A percentile compares a stretch with the other conserved stretches of the same genome.
Conservation (phyloP, 2,797 vertebrate genomes). For the Enteromius afrohamiltoni region DNA sequence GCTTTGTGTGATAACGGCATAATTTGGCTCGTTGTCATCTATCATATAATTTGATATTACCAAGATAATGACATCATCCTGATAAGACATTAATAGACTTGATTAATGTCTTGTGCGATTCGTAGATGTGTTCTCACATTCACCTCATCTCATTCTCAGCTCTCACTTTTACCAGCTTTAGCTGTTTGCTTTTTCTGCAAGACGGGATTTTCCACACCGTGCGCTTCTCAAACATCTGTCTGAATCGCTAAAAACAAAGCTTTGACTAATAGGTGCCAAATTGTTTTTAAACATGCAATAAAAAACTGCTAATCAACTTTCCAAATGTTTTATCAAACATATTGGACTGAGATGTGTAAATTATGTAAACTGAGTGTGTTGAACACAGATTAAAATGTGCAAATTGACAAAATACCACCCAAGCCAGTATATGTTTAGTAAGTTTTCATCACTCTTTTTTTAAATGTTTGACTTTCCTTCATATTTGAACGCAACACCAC, state of each 20-base stretch:
- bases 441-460: slow-evolving; percentile 1
- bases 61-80: slow-evolving; percentile 1
- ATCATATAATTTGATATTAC: background rate
- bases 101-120: slow-evolving; percentile 12
- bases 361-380: slow-evolving; percentile 37
- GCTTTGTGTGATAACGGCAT: slow-evolving; percentile 4
- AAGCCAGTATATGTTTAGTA: slow-evolving; percentile 9
- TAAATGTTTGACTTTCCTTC: background rate
- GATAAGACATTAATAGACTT: slow-evolving; percentile 10
- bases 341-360: slow-evolving; percentile 35
- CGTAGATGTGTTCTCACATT: slow-evolving; percentile 30
- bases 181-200: slow-evolving; percentile 20
- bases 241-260: slow-evolving; percentile 31
- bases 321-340: slow-evolving; percentile 46
- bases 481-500: background rate
- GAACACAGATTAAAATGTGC: slow-evolving; percentile 51
- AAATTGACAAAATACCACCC: slow-evolving; percentile 40
- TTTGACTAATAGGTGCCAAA: slow-evolving; percentile 51
- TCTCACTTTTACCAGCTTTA: slow-evolving; percentile 21
- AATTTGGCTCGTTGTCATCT: background rate
- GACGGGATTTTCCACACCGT: slow-evolving; percentile 31
- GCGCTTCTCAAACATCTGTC: slow-evolving; percentile 44
- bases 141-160: slow-evolving; percentile 31
- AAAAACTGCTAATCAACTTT: slow-evolving; percentile 31
- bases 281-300: slow-evolving; percentile 46